Evolutionary conservation across 2,797 vertebrate species (phyloP), one percentile per base, ranked within the genome.

Genomic region (Carapus acus): DNA sequence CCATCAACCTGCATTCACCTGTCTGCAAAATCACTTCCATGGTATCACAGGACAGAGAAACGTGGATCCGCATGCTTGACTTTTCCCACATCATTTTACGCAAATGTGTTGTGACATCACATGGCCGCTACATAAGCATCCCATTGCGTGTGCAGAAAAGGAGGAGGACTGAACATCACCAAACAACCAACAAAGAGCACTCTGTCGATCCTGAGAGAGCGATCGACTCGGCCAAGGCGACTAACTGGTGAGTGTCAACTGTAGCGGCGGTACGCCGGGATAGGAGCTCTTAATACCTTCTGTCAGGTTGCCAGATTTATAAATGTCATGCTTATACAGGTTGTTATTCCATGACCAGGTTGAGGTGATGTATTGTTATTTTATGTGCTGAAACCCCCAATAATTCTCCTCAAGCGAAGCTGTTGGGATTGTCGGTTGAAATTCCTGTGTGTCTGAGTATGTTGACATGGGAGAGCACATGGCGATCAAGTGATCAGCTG

Each of bases 31-130:
- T 56, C 33, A 38, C 13, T 43, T 20, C 15, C 13, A 44, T 9
- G 12, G 16, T 42, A 65, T 68, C 33, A 62, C 11, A 36, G 53
- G 1, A 34, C 37, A 50, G 67, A 23, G 11, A 55, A 45, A 47
- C 49, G 21, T 45, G 50, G 65, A 43, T 24, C 51, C 49, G 44
- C 52, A 48, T 62, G 60, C 57, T 43, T 34, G 60, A 80, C 71
- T 62, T 50, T 63, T 46, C 41, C 54, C 74, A 86, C 74, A 85
- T 82, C 84, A 62, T 67, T 66, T 86, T 88, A 85, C 76, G 84
- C 80, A 85, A 86, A 88, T 87, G 69, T 74, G 76, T 68, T 80
- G 79, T 90, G 86, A 88, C 88, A 87, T 90, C 88, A 89, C 86
- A 80, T 85, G 80, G 73, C 70, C 76, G 72, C 58, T 75, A 81